Evolutionary conservation across 2,888 invertebrate species (phyloP).

Genomic region (Tenthredo amoena): DNA sequence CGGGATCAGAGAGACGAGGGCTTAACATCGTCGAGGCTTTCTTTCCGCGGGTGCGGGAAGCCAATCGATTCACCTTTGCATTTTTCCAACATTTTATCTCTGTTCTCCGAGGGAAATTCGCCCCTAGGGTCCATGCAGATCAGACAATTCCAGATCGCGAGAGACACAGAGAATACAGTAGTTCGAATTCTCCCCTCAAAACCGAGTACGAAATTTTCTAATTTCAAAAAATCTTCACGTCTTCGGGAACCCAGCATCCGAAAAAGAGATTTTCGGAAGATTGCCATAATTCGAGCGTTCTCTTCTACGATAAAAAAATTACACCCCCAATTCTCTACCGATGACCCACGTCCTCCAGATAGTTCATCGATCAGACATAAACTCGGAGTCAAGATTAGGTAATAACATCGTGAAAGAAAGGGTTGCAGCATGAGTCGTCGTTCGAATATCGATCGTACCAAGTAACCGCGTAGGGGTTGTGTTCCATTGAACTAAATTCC

Average conservation of each 20-base stretch:
- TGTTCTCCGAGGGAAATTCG: background rate
- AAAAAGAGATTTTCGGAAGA: too few relatives aligned
- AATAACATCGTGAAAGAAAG: background rate
- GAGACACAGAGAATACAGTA: background rate
- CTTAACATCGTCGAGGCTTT: slow-evolving; percentile 32
- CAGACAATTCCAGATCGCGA: background rate
- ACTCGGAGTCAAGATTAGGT: background rate
- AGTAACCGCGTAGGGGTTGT: background rate
- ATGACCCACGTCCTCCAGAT: too few relatives aligned
- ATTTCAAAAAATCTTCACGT: too few relatives aligned
- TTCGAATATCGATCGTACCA: background rate
- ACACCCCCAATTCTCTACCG: too few relatives aligned
- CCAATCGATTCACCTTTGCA: slow-evolving; percentile 41
- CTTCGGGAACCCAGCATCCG: too few relatives aligned
- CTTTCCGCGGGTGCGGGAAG: background rate
- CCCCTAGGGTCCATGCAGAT: background rate
- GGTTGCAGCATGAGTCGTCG: background rate
- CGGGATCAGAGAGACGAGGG: slow-evolving; percentile 5
- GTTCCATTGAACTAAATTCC: slow-evolving; percentile 46
- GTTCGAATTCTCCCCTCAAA: background rate
- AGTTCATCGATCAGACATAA: background rate
- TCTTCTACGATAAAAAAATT: too few relatives aligned
- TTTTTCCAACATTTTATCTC: slow-evolving; percentile 19
- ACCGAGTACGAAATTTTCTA: too few relatives aligned
- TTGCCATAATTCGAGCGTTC: too few relatives aligned